These are phyloP conservation scores for Littorina saxatilis DNA, from an alignment of 1,140 invertebrate species.

Conservation along the genomic window DNA sequence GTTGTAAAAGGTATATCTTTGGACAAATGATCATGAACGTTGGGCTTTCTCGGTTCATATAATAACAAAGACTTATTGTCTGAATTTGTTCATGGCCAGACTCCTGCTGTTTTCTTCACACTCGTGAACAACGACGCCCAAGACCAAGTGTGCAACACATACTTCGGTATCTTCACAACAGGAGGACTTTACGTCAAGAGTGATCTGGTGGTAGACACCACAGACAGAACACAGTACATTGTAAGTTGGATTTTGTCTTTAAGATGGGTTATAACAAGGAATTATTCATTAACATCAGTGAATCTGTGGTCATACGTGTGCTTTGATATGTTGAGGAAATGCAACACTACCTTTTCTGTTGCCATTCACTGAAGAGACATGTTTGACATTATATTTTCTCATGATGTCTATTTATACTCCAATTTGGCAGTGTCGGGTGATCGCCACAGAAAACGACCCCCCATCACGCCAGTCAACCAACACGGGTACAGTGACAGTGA, in stretches of 20 bases:
- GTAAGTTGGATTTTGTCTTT: constrained; percentile 51
- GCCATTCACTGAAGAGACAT: too few species aligned
- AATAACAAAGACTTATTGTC: too few species aligned
- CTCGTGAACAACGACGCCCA: not conserved
- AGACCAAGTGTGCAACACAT: constrained; percentile 27
- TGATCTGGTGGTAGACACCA: constrained; percentile 40
- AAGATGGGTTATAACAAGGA: too few species aligned
- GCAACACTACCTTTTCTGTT: too few species aligned
- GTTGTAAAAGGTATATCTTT: too few species aligned
- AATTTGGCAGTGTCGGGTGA: constrained; percentile 38
- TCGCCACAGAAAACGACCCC: constrained; percentile 25
- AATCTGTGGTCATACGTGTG: too few species aligned
- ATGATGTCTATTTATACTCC: too few species aligned
- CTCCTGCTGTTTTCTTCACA: constrained; percentile 2
- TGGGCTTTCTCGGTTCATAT: not conserved
- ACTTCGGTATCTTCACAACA: constrained; percentile 44
- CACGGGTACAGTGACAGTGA: constrained; percentile 33
- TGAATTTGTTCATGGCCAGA: too few species aligned
- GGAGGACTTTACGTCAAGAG: constrained; percentile 44
- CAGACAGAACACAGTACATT: constrained; percentile 30
- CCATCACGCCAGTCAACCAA: constrained; percentile 25
- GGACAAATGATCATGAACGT: too few species aligned
- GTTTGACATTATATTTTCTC: too few species aligned
- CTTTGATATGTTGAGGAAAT: too few species aligned
- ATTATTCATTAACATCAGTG: too few species aligned